Base-by-base conservation (phyloP, 2,113 vertebrate species). In the Sinocyclocheilus maitianheensis region DNA sequence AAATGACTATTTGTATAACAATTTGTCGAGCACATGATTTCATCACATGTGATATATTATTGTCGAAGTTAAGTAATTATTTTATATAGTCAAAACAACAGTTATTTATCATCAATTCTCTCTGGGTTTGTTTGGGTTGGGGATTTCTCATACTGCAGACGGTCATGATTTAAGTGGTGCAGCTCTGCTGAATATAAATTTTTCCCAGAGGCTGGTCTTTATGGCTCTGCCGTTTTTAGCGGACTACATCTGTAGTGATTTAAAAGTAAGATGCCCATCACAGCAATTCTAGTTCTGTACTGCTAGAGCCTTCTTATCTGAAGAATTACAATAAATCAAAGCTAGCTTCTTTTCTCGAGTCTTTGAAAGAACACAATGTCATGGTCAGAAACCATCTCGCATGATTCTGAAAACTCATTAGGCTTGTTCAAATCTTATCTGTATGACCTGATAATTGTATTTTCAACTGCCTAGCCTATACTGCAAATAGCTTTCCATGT, bases 181-280 rank as follows among this genome's bases (percentile, higher is more conserved):
- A 72, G 51, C 67, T 72, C 76, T 85, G 77, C 24, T 87, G 72
- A 87, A 89, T 85, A 87, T 87, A 84, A 85, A 89, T 72, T 51
- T 80, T 83, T 75, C 18, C 72, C 65, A 20, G 34, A 87, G 79
- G 83, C 51, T 7, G 26, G 74, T 71, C 24, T 85, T 78, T 83
- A 78, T 24, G 48, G 53, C 62, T 74, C 18, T 5, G 20, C 2
- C 6, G 48, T 80, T 60, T 62, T 2, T 18, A 55, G 46, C 37
- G 71, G n/a, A 81, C 53, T 46, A 46, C 37, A 86, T 77, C 48
- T 67, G 30, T 67, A 88, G n/a, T 67, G 53, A 72, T 65, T 55
- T 86, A 74, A 24, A 83, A 51, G 81, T 60, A 84, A 76, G 80
- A 85, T 58, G 62, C 48, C 62, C 34, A 20, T 34, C 63, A 83